Base-by-base conservation (phyloP, 2,797 vertebrate species). In the Lerista edwardsae region DNA sequence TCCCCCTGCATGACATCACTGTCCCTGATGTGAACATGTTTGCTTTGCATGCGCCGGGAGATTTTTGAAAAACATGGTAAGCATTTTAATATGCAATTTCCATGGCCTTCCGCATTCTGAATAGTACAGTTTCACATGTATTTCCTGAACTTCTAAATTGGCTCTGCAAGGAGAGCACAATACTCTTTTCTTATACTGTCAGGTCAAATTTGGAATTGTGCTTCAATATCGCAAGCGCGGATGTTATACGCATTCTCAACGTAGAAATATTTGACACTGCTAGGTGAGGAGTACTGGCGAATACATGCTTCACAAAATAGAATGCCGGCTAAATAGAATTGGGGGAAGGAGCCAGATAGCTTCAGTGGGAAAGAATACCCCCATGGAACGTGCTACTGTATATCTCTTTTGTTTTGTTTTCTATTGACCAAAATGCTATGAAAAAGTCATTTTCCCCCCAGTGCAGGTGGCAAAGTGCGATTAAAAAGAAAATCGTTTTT, bases 401-500 rank as follows among this genome's bases (percentile, higher is more conserved):
- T 80, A 68, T 34, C 79, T 57, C 61, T 75, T 69, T 75, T 47
- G 34, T 21, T 69, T 81, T 81, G 73, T 77, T 76, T 36, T 72
- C 67, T 81, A 77, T 86, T 76, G 74, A 86, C 79, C 65, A 77
- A 27, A 34, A 19, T 81, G 79, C 73, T 82, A 64, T 47, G 51
- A 61, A 59, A 61, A 41, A 41, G 31, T 39, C 73, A 81, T 81
- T 81, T 62, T 14, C 47, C 73, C 44, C 47, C 57, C 27, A 76
- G 25, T 23, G 41, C 23, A 4, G 21, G 55, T 69, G 51, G 55
- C 23, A 81, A 85, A 85, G 31, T 71, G 51, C 64, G 73, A 81
- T 86, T 86, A 76, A 64, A 71, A 86, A 82, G 65, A 64, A 86
- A 76, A 81, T 76, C 5, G 29, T 77, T 84, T 41, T 84, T 75